Conservation (phyloP, 2,888 invertebrate species). For the Pollenia amentaria region DNA sequence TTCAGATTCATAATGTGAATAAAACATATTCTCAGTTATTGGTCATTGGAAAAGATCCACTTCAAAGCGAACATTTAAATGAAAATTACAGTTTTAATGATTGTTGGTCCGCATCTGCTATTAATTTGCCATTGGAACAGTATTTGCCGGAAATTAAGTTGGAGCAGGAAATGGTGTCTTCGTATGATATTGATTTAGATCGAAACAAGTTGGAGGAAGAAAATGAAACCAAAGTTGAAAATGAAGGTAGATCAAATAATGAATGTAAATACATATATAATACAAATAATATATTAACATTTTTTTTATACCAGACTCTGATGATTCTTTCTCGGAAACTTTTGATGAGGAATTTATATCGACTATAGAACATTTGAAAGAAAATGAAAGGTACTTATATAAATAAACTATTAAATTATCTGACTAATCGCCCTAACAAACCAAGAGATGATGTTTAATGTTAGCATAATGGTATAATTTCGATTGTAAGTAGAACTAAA, state of each 20-base stretch:
- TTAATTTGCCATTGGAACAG: conserved; percentile 76
- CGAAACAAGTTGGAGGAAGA: conserved; percentile 7
- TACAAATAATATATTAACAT: neutral
- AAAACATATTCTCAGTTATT: conserved; percentile 52
- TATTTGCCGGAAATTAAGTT: conserved; percentile 75
- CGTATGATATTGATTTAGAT: conserved; percentile 20
- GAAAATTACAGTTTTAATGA: conserved; percentile 67
- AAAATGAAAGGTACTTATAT: conserved; percentile 9
- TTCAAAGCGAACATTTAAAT: neutral
- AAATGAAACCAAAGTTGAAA: neutral
- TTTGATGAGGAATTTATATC: neutral
- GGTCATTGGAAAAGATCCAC: conserved; percentile 29
- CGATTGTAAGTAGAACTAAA: no score
- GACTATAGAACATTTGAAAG: neutral
- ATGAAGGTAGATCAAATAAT: conserved; percentile 14
- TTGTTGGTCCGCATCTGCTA: conserved; percentile 78
- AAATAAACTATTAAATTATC: no score
- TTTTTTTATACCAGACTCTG: neutral
- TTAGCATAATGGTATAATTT: no score
- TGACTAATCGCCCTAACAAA: neutral
- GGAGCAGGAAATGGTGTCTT: conserved; percentile 68
- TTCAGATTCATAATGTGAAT: conserved; percentile 77
- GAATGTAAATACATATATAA: neutral
- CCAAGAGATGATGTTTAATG: neutral
- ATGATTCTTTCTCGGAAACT: neutral